These are phyloP conservation scores for Catamblyrhynchus diadema DNA, from an alignment of 2,797 vertebrate genomes.

Conservation along the genomic window DNA sequence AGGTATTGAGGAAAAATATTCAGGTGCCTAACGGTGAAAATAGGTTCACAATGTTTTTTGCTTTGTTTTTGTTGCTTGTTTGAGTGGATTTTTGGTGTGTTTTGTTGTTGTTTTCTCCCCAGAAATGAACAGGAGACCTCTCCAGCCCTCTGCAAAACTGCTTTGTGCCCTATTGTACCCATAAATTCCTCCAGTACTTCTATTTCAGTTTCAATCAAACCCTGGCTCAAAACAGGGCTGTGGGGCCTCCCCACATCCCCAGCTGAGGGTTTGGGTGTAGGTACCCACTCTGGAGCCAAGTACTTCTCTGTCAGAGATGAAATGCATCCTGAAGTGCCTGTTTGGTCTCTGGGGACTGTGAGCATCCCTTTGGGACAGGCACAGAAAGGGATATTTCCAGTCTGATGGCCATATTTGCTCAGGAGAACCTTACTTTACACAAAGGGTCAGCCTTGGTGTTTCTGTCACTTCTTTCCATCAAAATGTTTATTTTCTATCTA, in stretches of 20 bases:
- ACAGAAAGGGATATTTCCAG: not conserved
- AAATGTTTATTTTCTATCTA: not conserved
- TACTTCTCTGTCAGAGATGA: accelerated
- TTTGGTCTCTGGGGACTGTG: not conserved
- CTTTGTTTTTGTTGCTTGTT: not conserved
- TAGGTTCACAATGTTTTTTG: not conserved
- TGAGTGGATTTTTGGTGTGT: not conserved
- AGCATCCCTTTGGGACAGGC: not conserved
- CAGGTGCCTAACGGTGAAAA: not conserved
- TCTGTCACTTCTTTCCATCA: not conserved
- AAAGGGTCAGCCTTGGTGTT: not conserved
- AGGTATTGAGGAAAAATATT: not conserved
- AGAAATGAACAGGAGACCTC: not conserved
- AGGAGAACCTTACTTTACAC: not conserved
- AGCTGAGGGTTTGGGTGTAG: not conserved
- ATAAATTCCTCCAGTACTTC: not conserved
- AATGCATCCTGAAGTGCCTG: not conserved
- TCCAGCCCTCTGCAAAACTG: not conserved
- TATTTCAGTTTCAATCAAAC: accelerated
- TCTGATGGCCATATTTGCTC: not conserved
- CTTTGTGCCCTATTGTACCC: accelerated
- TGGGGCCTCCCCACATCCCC: not conserved
- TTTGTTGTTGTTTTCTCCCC: not conserved
- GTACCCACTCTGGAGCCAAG: accelerated
- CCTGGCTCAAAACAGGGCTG: not conserved